These are phyloP conservation scores for Bambusicola thoracicus DNA, from an alignment of 2,113 vertebrate genomes.

Conservation along the genomic window DNA sequence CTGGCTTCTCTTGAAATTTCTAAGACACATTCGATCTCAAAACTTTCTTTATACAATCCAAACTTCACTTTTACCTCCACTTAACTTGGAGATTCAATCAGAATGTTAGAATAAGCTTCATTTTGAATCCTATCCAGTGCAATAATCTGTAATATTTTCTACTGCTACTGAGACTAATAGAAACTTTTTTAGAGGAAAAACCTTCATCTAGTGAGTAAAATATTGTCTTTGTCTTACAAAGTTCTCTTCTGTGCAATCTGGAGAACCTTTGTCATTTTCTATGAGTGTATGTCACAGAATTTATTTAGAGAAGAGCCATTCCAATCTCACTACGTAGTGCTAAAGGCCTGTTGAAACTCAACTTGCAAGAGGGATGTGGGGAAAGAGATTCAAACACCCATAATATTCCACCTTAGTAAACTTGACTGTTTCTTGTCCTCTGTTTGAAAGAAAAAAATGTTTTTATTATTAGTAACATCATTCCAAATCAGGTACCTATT, in stretches of 20 bases:
- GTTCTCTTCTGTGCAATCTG: not conserved
- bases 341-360: not conserved
- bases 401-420: not conserved
- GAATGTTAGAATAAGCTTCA: not conserved
- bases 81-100: not conserved
- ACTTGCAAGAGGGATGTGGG: accelerated
- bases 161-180: not conserved
- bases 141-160: not conserved
- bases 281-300: not conserved
- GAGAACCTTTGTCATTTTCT: not conserved
- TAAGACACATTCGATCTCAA: not conserved
- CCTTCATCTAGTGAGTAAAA: not conserved
- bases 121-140: not conserved
- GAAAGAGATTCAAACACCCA: not conserved
- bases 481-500: not conserved
- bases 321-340: not conserved
- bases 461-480: not conserved
- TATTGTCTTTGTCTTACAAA: not conserved
- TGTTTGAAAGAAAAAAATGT: not conserved
- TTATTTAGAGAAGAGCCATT: not conserved
- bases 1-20: not conserved
- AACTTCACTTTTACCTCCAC: not conserved
- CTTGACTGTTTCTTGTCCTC: not conserved
- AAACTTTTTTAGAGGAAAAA: not conserved
- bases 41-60: not conserved